Evolutionary conservation across 1,140 invertebrate genomes (phyloP), one percentile per base, ranked within the genome.

Genomic region (Schlechtendalia chinensis): DNA sequence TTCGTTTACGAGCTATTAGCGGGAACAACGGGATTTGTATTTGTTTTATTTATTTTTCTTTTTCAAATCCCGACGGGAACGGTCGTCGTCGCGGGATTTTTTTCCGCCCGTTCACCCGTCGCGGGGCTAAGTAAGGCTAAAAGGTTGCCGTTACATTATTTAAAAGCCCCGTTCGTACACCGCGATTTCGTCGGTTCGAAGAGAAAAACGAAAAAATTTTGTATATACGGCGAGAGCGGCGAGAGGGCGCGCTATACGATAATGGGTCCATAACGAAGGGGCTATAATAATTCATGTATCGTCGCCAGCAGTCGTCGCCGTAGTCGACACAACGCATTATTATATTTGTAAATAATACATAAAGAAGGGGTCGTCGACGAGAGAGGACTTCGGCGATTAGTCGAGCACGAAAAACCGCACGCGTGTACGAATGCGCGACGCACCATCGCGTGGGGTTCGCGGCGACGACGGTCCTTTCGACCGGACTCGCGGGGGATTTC

Each of bases 141-240:
- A 69, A 69, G 67, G 67, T 69, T 50, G 67, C 67, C 58, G 58
- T 79, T 79, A 61, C 58, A 79, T 79, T 79, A 79, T 79, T 79
- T 27, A 79, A 79, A 63, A 63, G 32, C 56, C n/a, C n/a, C n/a
- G n/a, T n/a, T n/a, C 39, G 3, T 63, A 47, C 56, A 8, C 47
- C 8, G 8, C 67, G 24, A 27, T 50, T 47, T 50, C 14, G 45
- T 69, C 22, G 14, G 22, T 22, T 24, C 1, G 22, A 24, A 45
- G 14, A 67, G 19, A 39, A 45, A 4, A 32, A 39, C 39, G 56
- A 17, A 79, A 63, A 63, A 29, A 12, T n/a, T n/a, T n/a, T n/a
- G n/a, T n/a, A n/a, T n/a, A n/a, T n/a, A n/a, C n/a, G n/a, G n/a
- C n/a, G n/a, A n/a, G n/a, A n/a, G n/a, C n/a, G n/a, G n/a, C 14